A percentile compares a stretch with the other conserved stretches of the same genome.
Evolutionary conservation across 2,888 invertebrate species (phyloP).

Genomic region (Zeuzera pyrina): DNA sequence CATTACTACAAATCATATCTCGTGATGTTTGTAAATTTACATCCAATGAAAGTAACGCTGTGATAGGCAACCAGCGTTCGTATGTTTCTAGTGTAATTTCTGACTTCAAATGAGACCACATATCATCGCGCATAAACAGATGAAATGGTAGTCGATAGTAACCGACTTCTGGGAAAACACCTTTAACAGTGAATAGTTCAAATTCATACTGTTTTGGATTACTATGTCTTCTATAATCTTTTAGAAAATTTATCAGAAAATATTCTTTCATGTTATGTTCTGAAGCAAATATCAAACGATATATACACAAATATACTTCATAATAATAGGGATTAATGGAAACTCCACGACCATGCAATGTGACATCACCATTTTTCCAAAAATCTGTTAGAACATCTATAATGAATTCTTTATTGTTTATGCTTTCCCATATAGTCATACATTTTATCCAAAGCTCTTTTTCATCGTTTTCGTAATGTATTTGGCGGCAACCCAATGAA

Average conservation of each 20-base stretch:
- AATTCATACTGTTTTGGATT: constrained; percentile 63
- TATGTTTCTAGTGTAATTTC: constrained; percentile 67
- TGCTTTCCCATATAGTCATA: constrained; percentile 51
- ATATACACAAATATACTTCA: constrained; percentile 59
- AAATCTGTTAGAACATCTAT: constrained; percentile 55
- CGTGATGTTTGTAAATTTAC: constrained; percentile 56
- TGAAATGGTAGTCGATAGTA: constrained; percentile 63
- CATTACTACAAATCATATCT: constrained; percentile 69
- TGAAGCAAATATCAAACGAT: constrained; percentile 42
- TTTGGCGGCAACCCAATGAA: constrained; percentile 38
- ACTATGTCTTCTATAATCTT: constrained; percentile 53
- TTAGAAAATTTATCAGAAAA: constrained; percentile 55
- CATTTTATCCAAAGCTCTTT: constrained; percentile 38
- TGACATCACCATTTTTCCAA: constrained; percentile 64
- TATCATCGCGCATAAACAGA: constrained; percentile 60
- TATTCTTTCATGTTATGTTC: constrained; percentile 48
- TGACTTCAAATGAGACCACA: constrained; percentile 66
- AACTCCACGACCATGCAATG: constrained; percentile 51
- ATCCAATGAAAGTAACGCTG: constrained; percentile 49
- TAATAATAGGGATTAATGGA: constrained; percentile 65
- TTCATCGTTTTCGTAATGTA: constrained; percentile 39
- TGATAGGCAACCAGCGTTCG: constrained; percentile 59
- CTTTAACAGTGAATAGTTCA: constrained; percentile 63
- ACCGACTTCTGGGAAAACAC: constrained; percentile 66
- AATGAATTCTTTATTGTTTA: constrained; percentile 49